phyloP scores from a whole-genome alignment of 2,113 vertebrate species.

The Pelobates fuscus region DNA sequence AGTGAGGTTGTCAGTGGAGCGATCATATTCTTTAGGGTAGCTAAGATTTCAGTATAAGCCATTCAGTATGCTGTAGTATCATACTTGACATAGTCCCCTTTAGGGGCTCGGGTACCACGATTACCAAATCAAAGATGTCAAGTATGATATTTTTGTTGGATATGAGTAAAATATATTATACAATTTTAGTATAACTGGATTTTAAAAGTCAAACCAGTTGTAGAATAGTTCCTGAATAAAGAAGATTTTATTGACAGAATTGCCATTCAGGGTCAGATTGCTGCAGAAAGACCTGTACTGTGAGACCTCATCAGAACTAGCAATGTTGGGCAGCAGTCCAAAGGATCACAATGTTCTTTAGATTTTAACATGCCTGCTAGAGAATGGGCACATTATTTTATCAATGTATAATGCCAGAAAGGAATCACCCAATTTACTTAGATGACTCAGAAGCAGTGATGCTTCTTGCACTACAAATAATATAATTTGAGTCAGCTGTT shows the following conservation, averaged over 20 bases:
- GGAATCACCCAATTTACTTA: slow-evolving; percentile 27
- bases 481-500: slow-evolving; percentile 13
- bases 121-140: too few species aligned
- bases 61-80: too few species aligned
- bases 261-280: not conserved
- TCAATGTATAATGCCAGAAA: slow-evolving; percentile 5
- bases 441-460: slow-evolving; percentile 12
- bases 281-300: not conserved
- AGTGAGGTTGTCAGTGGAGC: too few species aligned
- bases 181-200: too few species aligned
- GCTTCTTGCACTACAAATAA: slow-evolving; percentile 5
- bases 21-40: too few species aligned
- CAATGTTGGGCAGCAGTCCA: slow-evolving; percentile 16
- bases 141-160: too few species aligned
- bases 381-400: slow-evolving; percentile 16
- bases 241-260: not conserved
- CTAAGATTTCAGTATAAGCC: too few species aligned
- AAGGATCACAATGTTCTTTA: slow-evolving; percentile 7
- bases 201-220: too few species aligned
- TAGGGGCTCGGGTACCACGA: too few species aligned
- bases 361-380: slow-evolving; percentile 16
- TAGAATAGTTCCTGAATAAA: not conserved
- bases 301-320: not conserved
- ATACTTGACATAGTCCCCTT: too few species aligned
- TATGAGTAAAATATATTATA: too few species aligned